Base-by-base conservation (phyloP, 2,113 vertebrate genomes). In the Poecilia latipinna region DNA sequence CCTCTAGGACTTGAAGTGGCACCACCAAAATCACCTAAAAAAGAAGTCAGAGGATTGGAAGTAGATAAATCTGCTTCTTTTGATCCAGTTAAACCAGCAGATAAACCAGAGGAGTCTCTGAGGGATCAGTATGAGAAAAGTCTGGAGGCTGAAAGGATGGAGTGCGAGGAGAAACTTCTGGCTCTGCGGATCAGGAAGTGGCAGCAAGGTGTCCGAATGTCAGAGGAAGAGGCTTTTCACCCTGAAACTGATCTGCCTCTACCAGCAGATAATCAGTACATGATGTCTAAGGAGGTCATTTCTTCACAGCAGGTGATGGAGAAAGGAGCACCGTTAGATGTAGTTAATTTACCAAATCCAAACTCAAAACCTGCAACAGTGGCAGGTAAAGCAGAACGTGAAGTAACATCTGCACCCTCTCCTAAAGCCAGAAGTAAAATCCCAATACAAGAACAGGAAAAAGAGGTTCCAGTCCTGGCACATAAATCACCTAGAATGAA, bases 111-210 rank as follows among this genome's bases (percentile, higher is more conserved):
- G 71, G 83, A 74, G 15, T 68, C 91, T 12, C 70, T 94, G 74
- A 85, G 87, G 87, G 86, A 81, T 70, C 74, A 85, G 22, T 86
- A 90, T 78, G 92, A 92, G 72, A 90, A 88, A 82, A 92, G 83
- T 32, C 75, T 91, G 6, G 89, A 94, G 22, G 89, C 85, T 63
- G 92, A 93, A 3, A 68, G 80, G 3, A 82, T 89, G 48, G 89
- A 92, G 70, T 92, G 90, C 86, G 88, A 93, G 61, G 91, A 93
- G 44, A 92, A 93, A 79, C 91, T 92, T 12, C 80, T 92, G 0
- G 87, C 93, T 15, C 63, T 90, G 12, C 83, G 87, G 5, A 87
- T 93, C 76, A 85, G 82, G 48, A 93, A 93, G 82, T 91, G 93
- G 90, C 93, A 94, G 77, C 82, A 94, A 54, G 91, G 89, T 42